Percentiles rank a stretch among this genome's conserved stretches.
These are phyloP conservation scores for Drosophila azteca DNA, from an alignment of 1,140 invertebrate genomes.

Conservation along the genomic window DNA sequence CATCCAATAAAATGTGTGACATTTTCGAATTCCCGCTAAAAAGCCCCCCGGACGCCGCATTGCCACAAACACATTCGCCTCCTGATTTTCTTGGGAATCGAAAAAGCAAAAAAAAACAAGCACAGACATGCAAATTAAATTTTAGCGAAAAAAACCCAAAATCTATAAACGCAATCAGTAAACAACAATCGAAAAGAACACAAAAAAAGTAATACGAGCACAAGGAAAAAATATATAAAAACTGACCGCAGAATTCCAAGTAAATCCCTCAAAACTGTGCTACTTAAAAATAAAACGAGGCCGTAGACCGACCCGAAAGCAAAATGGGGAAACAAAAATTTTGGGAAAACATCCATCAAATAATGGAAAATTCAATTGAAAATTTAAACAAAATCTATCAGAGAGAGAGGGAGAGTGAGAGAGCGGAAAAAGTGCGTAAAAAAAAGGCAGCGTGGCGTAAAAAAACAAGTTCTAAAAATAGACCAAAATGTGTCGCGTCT, in stretches of 20 bases:
- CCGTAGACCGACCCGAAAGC: constrained; percentile 9
- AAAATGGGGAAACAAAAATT: constrained; percentile 26
- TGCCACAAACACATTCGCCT: constrained; percentile 14
- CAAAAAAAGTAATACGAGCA: background rate
- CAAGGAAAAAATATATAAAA: constrained; percentile 8
- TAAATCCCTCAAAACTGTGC: constrained; percentile 74
- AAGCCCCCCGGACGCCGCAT: background rate
- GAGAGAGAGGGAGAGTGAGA: constrained; percentile 1
- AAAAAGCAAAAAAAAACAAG: constrained; percentile 29
- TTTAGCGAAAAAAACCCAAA: constrained; percentile 37
- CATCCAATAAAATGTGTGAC: constrained; percentile 25
- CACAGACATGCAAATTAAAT: constrained; percentile 44
- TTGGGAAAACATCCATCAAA: constrained; percentile 22
- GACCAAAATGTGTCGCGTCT: constrained; percentile 55
- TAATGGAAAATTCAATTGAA: constrained; percentile 37
- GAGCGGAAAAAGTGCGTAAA: constrained; percentile 53
- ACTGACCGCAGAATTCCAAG: constrained; percentile 59
- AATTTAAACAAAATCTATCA: background rate
- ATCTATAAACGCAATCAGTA: constrained; percentile 44
- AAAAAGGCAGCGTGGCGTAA: constrained; percentile 51
- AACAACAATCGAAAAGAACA: constrained; percentile 32
- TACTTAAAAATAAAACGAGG: constrained; percentile 59
- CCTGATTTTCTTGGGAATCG: constrained; percentile 26
- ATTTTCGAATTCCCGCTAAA: constrained; percentile 39
- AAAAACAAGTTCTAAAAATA: constrained; percentile 63